Evolutionary conservation across 2,797 vertebrate species (phyloP).

Genomic region (Neosilurus mollespiculum): DNA sequence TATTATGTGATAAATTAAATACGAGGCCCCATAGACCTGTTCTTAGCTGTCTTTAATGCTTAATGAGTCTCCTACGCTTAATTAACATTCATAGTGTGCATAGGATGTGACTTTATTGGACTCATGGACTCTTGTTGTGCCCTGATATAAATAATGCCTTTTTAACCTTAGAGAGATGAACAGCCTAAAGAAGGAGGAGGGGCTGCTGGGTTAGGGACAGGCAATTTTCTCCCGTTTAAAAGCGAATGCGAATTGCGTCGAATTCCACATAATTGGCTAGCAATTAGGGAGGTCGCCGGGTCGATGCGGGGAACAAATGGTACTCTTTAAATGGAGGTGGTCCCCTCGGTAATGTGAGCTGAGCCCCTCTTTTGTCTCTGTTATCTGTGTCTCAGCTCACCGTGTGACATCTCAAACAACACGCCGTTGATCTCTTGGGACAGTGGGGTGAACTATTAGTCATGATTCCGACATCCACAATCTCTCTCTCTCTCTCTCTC

Average conservation of each 20-base stretch:
- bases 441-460: constrained; percentile 52
- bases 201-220: constrained; percentile 38
- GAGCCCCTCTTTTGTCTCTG: constrained; percentile 67
- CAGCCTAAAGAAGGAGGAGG: constrained; percentile 28
- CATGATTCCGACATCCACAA: constrained; percentile 47
- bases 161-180: constrained; percentile 46
- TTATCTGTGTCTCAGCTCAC: constrained; percentile 60
- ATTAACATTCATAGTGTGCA: constrained; percentile 47
- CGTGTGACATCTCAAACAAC: constrained; percentile 63
- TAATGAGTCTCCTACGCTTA: constrained; percentile 43
- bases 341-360: constrained; percentile 73
- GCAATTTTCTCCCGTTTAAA: constrained; percentile 57
- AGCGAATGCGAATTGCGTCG: constrained; percentile 66
- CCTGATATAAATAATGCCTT: constrained; percentile 52
- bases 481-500: constrained; percentile 14
- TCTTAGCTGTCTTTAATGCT: constrained; percentile 41
- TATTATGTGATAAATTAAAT: background rate
- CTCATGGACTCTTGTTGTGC: constrained; percentile 24
- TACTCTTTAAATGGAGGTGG: constrained; percentile 85
- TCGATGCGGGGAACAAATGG: constrained; percentile 81
- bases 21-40: background rate
- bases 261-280: constrained; percentile 86
- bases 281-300: constrained; percentile 86
- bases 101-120: constrained; percentile 48
- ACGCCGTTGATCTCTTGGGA: constrained; percentile 53